These are phyloP conservation scores for Pteria penguin DNA, from an alignment of 2,888 invertebrate species.

Conservation along the genomic window DNA sequence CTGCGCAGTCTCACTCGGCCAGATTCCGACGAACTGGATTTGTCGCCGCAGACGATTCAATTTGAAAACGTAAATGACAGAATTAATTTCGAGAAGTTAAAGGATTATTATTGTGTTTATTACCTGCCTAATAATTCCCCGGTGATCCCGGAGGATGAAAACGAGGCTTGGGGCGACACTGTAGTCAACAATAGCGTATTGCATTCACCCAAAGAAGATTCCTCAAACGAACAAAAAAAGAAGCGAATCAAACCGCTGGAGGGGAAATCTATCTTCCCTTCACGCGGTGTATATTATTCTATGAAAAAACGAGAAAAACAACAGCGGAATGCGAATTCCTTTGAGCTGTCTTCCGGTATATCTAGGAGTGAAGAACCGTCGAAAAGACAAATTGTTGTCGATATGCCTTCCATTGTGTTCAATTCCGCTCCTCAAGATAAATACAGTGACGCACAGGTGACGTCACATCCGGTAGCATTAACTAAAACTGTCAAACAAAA, in stretches of 20 bases:
- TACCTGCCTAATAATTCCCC: slow-evolving; percentile 57
- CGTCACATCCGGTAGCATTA: slow-evolving; percentile 37
- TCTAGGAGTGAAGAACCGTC: neutral
- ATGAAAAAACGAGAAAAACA: slow-evolving; percentile 1
- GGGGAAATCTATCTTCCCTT: slow-evolving; percentile 19
- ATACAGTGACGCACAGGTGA: slow-evolving; percentile 23
- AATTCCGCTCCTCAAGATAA: slow-evolving; percentile 59
- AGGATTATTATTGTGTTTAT: slow-evolving; percentile 65
- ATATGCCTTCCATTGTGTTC: slow-evolving; percentile 71
- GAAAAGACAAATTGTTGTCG: slow-evolving; percentile 60
- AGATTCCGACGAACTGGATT: slow-evolving; percentile 50
- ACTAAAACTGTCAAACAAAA: slow-evolving; percentile 67
- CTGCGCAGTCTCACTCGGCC: slow-evolving; percentile 41
- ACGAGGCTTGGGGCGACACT: slow-evolving; percentile 10
- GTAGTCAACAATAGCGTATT: slow-evolving; percentile 9
- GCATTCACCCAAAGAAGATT: neutral
- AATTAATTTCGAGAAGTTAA: slow-evolving; percentile 56
- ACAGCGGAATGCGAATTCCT: neutral
- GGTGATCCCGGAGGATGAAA: slow-evolving; percentile 31
- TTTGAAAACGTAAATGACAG: slow-evolving; percentile 52
- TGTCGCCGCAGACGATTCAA: slow-evolving; percentile 52
- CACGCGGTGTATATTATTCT: neutral
- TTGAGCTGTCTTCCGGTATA: neutral
- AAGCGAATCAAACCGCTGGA: slow-evolving; percentile 26
- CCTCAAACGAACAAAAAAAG: too few species aligned